A percentile compares a stretch with the other conserved stretches of the same genome.
phyloP scores from a whole-genome alignment of 1,140 invertebrate species.

The Papilio dardanus region DNA sequence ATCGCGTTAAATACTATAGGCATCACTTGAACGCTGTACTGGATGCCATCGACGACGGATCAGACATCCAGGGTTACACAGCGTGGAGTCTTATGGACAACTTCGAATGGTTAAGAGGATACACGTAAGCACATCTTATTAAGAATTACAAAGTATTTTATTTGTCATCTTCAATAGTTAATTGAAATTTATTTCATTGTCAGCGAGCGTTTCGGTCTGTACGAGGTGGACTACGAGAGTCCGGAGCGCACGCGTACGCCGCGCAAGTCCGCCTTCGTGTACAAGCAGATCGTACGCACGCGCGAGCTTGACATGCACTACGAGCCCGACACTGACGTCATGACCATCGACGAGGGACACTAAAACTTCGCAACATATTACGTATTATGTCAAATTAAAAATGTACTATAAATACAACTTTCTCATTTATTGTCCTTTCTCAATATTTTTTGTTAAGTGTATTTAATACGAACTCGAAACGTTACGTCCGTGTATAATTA shows the following conservation, averaged over 20 bases:
- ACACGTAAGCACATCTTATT: slow-evolving; percentile 40
- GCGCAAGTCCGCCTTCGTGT: slow-evolving; percentile 86
- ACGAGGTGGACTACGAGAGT: slow-evolving; percentile 87
- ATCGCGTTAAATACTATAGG: slow-evolving; percentile 74
- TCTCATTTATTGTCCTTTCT: not conserved
- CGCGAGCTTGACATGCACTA: slow-evolving; percentile 74
- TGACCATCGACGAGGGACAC: slow-evolving; percentile 45
- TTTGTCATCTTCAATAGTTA: not conserved
- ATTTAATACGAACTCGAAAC: no score
- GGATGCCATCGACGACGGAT: slow-evolving; percentile 69
- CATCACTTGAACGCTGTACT: slow-evolving; percentile 69
- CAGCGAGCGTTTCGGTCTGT: slow-evolving; percentile 84
- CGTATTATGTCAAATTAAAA: not conserved
- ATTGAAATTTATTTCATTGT: not conserved
- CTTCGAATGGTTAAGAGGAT: slow-evolving; percentile 84
- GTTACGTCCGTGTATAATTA: no score
- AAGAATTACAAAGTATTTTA: not conserved
- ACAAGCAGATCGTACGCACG: slow-evolving; percentile 82
- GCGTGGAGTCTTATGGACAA: slow-evolving; percentile 85
- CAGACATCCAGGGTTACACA: slow-evolving; percentile 60
- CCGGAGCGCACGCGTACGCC: slow-evolving; percentile 84
- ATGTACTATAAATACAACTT: not conserved
- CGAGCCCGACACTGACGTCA: slow-evolving; percentile 57
- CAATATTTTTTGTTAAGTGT: no score
- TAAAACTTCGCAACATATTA: slow-evolving; percentile 29